Percentiles rank a stretch among this genome's conserved stretches.
Evolutionary conservation across 53 echinoderm and acorn worm species (phyloP).

Genomic region (Patiria pectinifera): DNA sequence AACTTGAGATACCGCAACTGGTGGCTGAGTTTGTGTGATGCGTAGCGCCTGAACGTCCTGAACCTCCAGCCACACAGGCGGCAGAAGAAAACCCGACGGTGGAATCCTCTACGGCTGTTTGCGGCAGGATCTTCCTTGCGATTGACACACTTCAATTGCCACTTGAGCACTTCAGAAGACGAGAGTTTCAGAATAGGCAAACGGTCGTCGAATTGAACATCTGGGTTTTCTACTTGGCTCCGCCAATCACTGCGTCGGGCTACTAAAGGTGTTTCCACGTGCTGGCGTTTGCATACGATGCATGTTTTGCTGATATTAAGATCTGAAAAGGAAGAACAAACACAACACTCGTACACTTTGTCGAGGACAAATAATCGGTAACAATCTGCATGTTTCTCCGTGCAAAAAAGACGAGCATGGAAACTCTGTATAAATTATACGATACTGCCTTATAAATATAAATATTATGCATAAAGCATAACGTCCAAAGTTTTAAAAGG

Average conservation of each 20-base stretch:
- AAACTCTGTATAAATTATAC: too few relatives aligned
- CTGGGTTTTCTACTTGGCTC: not conserved
- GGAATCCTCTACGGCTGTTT: not conserved
- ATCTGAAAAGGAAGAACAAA: not conserved
- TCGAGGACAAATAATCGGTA: too few relatives aligned
- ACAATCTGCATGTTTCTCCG: not conserved
- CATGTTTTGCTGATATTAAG: not conserved
- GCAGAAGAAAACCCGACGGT: not conserved
- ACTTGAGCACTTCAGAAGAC: not conserved
- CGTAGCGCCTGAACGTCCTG: constrained; percentile 17
- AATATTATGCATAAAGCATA: too few relatives aligned
- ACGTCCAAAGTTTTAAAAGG: too few relatives aligned
- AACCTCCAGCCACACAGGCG: constrained; percentile 35
- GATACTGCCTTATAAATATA: too few relatives aligned
- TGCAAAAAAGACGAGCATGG: too few relatives aligned
- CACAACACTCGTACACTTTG: not conserved
- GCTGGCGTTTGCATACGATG: constrained; percentile 14
- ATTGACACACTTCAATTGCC: not conserved
- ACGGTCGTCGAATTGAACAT: constrained; percentile 23
- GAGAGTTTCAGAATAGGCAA: constrained; percentile 27
- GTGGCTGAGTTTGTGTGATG: constrained; percentile 31
- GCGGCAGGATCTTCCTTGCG: not conserved
- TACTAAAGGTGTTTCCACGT: constrained; percentile 2
- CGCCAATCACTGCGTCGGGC: constrained; percentile 31
- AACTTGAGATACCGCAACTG: constrained; percentile 11